Evolutionary conservation across 2,113 vertebrate species (phyloP).

Genomic region (Scalopus aquaticus): DNA sequence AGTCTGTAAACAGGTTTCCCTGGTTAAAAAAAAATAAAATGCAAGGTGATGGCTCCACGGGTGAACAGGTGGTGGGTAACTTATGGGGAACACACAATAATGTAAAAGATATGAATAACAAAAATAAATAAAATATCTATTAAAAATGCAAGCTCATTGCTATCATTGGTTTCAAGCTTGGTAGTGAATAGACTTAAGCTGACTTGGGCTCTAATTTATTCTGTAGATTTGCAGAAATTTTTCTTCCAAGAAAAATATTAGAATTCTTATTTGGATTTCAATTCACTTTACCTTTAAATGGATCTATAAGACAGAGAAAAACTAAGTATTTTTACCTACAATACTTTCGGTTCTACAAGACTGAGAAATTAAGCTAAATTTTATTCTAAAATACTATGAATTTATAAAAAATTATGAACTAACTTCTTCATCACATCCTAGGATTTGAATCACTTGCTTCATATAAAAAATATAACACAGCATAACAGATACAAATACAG

Average conservation of each 20-base stretch:
- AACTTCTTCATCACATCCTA: background rate
- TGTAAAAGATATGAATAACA: too few relatives aligned
- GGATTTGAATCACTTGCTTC: background rate
- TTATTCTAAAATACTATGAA: background rate
- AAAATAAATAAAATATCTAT: too few relatives aligned
- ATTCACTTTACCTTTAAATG: background rate
- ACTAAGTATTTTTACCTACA: background rate
- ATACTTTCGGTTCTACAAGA: background rate
- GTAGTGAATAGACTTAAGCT: background rate
- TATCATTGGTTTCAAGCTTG: background rate
- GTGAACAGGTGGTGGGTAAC: too few relatives aligned
- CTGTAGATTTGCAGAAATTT: background rate
- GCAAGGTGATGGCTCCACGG: too few relatives aligned
- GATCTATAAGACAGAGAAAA: background rate
- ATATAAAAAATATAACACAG: background rate
- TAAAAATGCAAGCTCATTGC: background rate
- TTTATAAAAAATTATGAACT: background rate
- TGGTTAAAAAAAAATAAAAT: background rate
- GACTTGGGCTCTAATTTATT: background rate
- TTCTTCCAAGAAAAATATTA: slow-evolving; percentile 5
- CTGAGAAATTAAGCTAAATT: slow-evolving; percentile 15
- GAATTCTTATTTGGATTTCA: background rate
- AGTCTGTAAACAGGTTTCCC: slow-evolving; percentile 6
- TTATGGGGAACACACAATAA: too few relatives aligned
- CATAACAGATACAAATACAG: background rate